A percentile compares a stretch with the other conserved stretches of the same genome.
These are phyloP conservation scores for Thelaira solivaga DNA, from an alignment of 2,888 invertebrate genomes.

Conservation along the genomic window DNA sequence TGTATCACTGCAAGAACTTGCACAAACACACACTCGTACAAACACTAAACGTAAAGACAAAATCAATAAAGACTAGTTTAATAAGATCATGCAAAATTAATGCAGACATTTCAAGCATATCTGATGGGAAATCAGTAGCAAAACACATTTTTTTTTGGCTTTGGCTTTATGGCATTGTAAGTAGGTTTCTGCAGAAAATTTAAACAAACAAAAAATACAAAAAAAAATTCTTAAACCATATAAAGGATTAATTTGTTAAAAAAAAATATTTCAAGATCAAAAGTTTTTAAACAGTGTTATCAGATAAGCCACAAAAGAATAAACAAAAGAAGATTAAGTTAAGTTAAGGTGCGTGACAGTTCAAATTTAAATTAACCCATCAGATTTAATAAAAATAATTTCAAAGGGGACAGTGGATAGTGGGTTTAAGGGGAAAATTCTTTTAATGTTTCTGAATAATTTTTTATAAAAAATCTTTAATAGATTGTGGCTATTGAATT, in stretches of 20 bases:
- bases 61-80: constrained; percentile 53
- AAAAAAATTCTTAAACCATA: constrained; percentile 3
- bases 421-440: too few species aligned
- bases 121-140: constrained; percentile 46
- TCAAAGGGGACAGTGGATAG: neutral
- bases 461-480: too few species aligned
- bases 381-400: constrained; percentile 14
- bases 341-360: constrained; percentile 35
- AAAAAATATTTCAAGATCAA: constrained; percentile 50
- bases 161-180: neutral
- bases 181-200: constrained; percentile 16
- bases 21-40: neutral
- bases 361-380: constrained; percentile 41
- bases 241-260: constrained; percentile 53
- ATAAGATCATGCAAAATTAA: constrained; percentile 60
- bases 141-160: constrained; percentile 6
- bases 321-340: neutral
- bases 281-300: constrained; percentile 12
- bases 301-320: constrained; percentile 16
- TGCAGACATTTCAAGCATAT: constrained; percentile 47
- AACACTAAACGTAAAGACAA: constrained; percentile 4
- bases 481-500: too few species aligned
- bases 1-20: neutral
- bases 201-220: neutral
- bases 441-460: too few species aligned